Evolutionary conservation across 2,888 invertebrate species (phyloP), one percentile per base, ranked within the genome.

Genomic region (Drosophila anomalata): DNA sequence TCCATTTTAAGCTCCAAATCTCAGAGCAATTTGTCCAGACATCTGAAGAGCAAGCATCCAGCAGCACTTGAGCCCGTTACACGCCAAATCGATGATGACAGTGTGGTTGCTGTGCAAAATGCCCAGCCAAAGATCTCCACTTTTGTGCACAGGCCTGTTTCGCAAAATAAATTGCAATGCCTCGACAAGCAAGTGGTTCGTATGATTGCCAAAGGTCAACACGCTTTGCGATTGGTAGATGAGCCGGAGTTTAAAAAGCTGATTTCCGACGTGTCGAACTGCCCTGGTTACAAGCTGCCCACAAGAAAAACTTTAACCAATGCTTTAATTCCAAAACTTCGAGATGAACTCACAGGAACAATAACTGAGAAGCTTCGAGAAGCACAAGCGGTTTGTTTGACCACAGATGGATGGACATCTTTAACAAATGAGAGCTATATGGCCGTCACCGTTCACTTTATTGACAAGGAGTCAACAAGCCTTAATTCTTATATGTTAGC

Each of bases 121-220:
- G 50, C 20, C 12, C 50, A 50, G 20, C 50, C 20, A 50, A 50
- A 50, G 17, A 31, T 46, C 6, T 22, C 20, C 3, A 20, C 50
- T 24, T 46, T 46, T 26, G 46, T 20, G 20, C 20, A 31, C 9
- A 31, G 31, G 31, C 50, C 50, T 33, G 31, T 53, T 22, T 39
- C 52, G 24, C 48, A 48, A 24, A 36, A 39, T 17, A 57, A 48
- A 57, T 12, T 57, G 39, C 52, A 53, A n/a, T 39, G 24, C 24
- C n/a, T 53, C 6, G 52, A 57, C 39, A 33, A 36, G 26, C 41
- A 57, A 24, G n/a, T 50, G 24, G 50, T 41, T n/a, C 39, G 41
- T 5, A 57, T 42, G 42, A 57, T 58, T n/a, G 50, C 50, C 29
- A 58, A 58, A 26, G 57, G 41, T 58, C 57, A 58, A 29, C 50